Conservation (phyloP, 2,888 invertebrate genomes). For the Gasteruption jaculator region DNA sequence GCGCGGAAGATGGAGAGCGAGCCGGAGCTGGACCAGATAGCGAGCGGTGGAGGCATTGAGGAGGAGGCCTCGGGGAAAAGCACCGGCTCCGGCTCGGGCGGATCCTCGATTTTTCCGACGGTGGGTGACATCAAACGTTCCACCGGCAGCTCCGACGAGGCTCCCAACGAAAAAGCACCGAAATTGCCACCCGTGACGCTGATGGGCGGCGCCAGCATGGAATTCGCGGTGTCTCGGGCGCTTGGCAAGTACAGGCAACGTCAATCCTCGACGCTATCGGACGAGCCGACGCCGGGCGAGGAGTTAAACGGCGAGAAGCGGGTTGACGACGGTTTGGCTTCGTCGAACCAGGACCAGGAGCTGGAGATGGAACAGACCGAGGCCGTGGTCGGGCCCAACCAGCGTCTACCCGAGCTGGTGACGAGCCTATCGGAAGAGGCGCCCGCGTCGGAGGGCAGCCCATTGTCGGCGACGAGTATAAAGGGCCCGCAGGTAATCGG, state of each 20-base stretch:
- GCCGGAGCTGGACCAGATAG: slow-evolving; percentile 60
- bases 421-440: slow-evolving; percentile 55
- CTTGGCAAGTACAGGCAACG: slow-evolving; percentile 74
- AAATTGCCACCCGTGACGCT: slow-evolving; percentile 56
- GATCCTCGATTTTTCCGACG: slow-evolving; percentile 66
- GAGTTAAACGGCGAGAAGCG: slow-evolving; percentile 49
- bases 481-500: slow-evolving; percentile 46
- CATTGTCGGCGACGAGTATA: slow-evolving; percentile 61
- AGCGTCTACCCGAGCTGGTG: slow-evolving; percentile 42
- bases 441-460: slow-evolving; percentile 61
- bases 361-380: slow-evolving; percentile 38
- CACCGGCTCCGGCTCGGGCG: slow-evolving; percentile 60
- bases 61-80: slow-evolving; percentile 60
- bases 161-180: slow-evolving; percentile 48
- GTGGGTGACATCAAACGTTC: slow-evolving; percentile 70
- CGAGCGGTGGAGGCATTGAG: slow-evolving; percentile 57
- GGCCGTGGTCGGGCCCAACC: slow-evolving; percentile 35
- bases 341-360: slow-evolving; percentile 32
- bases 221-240: slow-evolving; percentile 79
- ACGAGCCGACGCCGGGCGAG: slow-evolving; percentile 61
- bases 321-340: slow-evolving; percentile 38
- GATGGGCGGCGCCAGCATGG: slow-evolving; percentile 67
- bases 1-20: slow-evolving; percentile 57
- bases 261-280: slow-evolving; percentile 67
- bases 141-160: slow-evolving; percentile 60